Evolutionary conservation across 2,113 vertebrate species (phyloP), one percentile per base, ranked within the genome.

Genomic region (Nannospalax galili): DNA sequence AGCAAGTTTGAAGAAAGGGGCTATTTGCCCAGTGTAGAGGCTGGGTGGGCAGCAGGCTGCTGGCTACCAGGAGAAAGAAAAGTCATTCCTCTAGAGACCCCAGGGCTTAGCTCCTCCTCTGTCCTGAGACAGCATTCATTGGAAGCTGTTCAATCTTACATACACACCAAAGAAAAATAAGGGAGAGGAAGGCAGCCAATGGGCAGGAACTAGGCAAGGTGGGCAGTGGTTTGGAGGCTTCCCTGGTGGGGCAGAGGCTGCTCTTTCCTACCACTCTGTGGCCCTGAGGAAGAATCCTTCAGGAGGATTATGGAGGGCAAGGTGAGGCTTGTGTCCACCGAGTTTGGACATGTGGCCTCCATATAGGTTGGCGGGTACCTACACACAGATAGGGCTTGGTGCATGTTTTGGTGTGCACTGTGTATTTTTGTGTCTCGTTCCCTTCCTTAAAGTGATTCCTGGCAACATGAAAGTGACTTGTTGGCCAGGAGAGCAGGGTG

Each of bases 401-500:
- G 3, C 26, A 9, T 0, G 48, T 1, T 92, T 84, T 79, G 77
- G 93, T 80, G 81, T 52, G 35, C 17, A 6, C 37, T 0, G 0
- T 82, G 12, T 72, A 3, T 84, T 84, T 77, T 84, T 69, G 40
- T 75, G 74, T n/a, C 64, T 40, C 28, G 28, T 74, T 40, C 22
- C 78, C 48, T 72, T 92, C 75, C 81, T 56, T 58, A 69, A 45
- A 58, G 64, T 3, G 10, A 90, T 85, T 88, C 88, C 92, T 75
- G 88, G 84, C 82, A 81, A 90, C 24, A 3, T 65, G 88, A 70
- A 96, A 95, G 69, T 79, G 60, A 79, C 28, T 80, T 62, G 45
- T 80, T 84, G 88, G 56, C 92, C 17, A 4, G 42, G 48, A 92
- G 24, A 73, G 42, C 85, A 35, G 65, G 77, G 7, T 52, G 56